Conservation (phyloP, 2,113 vertebrate genomes). For the human (Homo sapiens) region GRCh38 chr1:177558001-177558500, state of each 20-base stretch:
- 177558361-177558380: not conserved
- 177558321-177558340: not conserved
- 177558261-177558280: not conserved
- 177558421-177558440: not conserved
- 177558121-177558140: not conserved
- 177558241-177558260: not conserved
- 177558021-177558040: not conserved
- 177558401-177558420: not conserved
- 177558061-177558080: constrained; percentile 45
- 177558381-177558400: not conserved
- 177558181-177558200: not conserved
- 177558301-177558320: not conserved
- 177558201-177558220: not conserved
- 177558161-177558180: not conserved
- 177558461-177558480: not conserved
- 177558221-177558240: not conserved
- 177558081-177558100: not conserved
- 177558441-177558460: not conserved
- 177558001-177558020: not conserved
- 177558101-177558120: constrained; percentile 30
- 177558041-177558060: not conserved
- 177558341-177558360: not conserved
- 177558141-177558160: not conserved
- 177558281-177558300: not conserved
- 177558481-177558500: not conserved